phyloP scores from a whole-genome alignment of 2,797 vertebrate species.

The Ptychobarbus kaznakovi region DNA sequence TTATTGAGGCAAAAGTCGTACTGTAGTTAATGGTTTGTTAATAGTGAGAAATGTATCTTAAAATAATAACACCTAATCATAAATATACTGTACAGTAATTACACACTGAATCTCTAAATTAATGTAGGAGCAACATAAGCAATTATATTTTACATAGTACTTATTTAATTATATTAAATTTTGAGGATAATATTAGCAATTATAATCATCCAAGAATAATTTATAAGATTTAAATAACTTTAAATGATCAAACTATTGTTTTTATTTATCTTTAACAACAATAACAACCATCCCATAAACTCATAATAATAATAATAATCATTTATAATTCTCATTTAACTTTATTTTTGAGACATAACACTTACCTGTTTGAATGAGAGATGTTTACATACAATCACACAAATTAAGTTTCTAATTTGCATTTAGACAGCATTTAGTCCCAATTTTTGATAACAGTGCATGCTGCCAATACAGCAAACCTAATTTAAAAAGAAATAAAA shows the following conservation, averaged over 20 bases:
- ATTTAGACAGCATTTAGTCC: neutral
- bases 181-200: neutral
- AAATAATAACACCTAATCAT: neutral
- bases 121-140: neutral
- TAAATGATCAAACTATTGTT: neutral
- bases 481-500: neutral
- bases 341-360: neutral
- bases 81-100: neutral
- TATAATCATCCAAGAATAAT: neutral
- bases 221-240: neutral
- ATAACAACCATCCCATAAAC: neutral
- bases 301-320: neutral
- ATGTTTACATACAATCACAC: neutral
- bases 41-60: neutral
- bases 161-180: neutral
- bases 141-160: neutral
- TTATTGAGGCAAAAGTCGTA: neutral
- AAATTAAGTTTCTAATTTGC: neutral
- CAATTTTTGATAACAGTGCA: neutral
- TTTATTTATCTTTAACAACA: conserved; percentile 16
- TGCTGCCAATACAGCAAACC: neutral
- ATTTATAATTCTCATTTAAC: neutral
- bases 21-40: neutral
- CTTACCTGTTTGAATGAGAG: neutral
- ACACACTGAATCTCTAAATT: neutral